A percentile compares a stretch with the other conserved stretches of the same genome.
Conservation (phyloP, 2,113 vertebrate genomes). For the Galbula dea region DNA sequence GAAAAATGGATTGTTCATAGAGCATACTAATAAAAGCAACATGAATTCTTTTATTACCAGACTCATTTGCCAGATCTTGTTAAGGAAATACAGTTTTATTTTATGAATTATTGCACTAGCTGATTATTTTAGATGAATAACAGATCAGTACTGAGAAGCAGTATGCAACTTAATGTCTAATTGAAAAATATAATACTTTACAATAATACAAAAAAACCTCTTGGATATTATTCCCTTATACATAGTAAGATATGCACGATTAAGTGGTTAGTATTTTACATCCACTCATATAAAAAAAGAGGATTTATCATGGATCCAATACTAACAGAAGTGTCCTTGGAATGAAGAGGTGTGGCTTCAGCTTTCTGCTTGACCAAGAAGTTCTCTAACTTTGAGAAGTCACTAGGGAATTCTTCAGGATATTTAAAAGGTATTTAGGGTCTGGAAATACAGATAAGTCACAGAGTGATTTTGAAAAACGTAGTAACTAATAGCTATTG, state of each 20-base stretch:
- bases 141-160: not conserved
- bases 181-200: not conserved
- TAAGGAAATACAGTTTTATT: not conserved
- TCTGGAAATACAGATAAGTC: not conserved
- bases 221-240: not conserved
- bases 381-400: not conserved
- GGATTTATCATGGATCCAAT: not conserved
- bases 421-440: not conserved
- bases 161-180: not conserved
- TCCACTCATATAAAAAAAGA: not conserved
- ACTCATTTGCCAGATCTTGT: not conserved
- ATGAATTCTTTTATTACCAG: not conserved
- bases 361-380: not conserved
- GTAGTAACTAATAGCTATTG: not conserved
- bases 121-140: not conserved
- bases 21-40: not conserved
- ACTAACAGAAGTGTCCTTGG: not conserved
- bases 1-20: not conserved
- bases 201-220: not conserved
- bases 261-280: not conserved
- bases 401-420: not conserved
- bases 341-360: not conserved
- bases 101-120: not conserved
- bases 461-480: slow-evolving; percentile 9
- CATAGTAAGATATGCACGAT: not conserved